These are phyloP conservation scores for Limenitis camilla DNA, from an alignment of 2,888 invertebrate species.

Conservation along the genomic window DNA sequence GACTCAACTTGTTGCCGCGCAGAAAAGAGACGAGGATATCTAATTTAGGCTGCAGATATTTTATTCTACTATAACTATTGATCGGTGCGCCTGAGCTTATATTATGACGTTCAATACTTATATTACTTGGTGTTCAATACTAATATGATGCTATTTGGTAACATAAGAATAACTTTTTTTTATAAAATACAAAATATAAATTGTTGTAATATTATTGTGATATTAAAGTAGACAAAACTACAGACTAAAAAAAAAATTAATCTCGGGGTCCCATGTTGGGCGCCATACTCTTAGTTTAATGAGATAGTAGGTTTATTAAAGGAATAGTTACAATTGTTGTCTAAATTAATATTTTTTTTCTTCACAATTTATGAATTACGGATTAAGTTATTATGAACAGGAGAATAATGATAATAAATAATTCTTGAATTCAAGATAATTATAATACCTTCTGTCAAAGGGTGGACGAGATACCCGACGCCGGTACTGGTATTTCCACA, in stretches of 20 bases:
- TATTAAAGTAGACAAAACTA: slow-evolving; percentile 23
- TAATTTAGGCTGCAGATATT: slow-evolving; percentile 9
- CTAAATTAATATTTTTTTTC: too few species aligned
- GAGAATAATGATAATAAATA: too few species aligned
- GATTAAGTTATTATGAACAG: too few species aligned
- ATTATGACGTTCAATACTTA: too few species aligned
- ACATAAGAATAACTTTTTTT: too few species aligned
- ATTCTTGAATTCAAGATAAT: too few species aligned
- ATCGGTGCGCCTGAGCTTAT: slow-evolving; percentile 4
- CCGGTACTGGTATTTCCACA: slow-evolving; percentile 56
- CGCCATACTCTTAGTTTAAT: slow-evolving; percentile 39
- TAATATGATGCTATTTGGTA: too few species aligned
- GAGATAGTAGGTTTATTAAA: slow-evolving; percentile 24
- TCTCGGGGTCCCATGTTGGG: slow-evolving; percentile 44
- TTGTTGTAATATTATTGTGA: neutral
- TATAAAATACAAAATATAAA: too few species aligned
- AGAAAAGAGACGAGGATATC: slow-evolving; percentile 18
- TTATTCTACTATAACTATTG: neutral
- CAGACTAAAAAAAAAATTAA: slow-evolving; percentile 47
- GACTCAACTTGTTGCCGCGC: slow-evolving; percentile 70
- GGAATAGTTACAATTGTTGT: neutral
- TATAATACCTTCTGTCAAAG: slow-evolving; percentile 28
- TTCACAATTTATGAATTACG: too few species aligned
- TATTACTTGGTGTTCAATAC: too few species aligned
- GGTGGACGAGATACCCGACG: slow-evolving; percentile 50